phyloP scores from a whole-genome alignment of 2,888 invertebrate species.

The Trichopria drosophilae region DNA sequence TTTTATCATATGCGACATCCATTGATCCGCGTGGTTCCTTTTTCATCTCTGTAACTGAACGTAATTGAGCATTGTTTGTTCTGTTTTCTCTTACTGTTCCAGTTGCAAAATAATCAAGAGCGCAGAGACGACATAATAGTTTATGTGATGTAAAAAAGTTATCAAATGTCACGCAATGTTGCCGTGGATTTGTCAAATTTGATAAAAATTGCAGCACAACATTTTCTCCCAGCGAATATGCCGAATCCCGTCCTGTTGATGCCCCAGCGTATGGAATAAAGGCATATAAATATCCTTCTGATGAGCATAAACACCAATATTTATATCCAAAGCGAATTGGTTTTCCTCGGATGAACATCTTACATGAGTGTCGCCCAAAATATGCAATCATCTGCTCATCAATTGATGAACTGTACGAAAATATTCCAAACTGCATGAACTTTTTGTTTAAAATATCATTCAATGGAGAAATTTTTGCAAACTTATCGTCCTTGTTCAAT shows the following conservation, averaged over 20 bases:
- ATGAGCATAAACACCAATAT: constrained; percentile 40
- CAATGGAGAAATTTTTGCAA: constrained; percentile 39
- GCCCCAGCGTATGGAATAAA: constrained; percentile 40
- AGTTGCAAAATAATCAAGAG: neutral
- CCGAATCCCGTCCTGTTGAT: too few species aligned
- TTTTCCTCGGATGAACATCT: constrained; percentile 45
- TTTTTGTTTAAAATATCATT: constrained; percentile 38
- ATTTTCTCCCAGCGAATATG: too few species aligned
- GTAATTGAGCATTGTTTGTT: neutral
- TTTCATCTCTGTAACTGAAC: neutral
- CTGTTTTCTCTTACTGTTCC: neutral
- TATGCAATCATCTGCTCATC: constrained; percentile 40
- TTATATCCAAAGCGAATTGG: constrained; percentile 44
- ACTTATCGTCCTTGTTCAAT: constrained; percentile 41
- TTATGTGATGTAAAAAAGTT: constrained; percentile 6
- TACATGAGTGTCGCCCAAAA: constrained; percentile 42
- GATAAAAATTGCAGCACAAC: too few species aligned
- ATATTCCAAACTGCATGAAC: constrained; percentile 38
- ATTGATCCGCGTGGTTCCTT: neutral
- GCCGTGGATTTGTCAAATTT: too few species aligned
- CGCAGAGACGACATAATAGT: neutral
- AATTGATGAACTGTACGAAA: constrained; percentile 38
- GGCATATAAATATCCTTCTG: constrained; percentile 38
- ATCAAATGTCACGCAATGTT: constrained; percentile 4
- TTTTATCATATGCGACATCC: neutral